These are phyloP conservation scores for Philypnodon macrostomus DNA, from an alignment of 2,797 vertebrate species.

Conservation along the genomic window DNA sequence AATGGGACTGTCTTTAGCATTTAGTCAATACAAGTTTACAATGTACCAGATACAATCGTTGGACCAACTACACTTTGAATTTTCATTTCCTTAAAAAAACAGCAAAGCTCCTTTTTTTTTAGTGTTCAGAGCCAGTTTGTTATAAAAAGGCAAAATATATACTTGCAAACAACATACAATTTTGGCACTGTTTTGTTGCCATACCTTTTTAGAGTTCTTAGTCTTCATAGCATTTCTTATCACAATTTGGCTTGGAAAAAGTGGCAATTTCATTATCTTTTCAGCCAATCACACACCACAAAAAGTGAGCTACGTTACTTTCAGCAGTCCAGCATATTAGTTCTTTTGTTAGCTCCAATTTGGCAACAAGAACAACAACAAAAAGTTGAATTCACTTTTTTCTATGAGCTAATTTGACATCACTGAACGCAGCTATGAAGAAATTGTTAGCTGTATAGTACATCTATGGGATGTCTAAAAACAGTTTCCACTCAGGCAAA, in stretches of 20 bases:
- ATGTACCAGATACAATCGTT: not conserved
- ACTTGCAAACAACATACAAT: not conserved
- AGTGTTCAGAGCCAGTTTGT: not conserved
- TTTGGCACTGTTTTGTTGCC: not conserved
- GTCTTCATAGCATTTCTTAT: not conserved
- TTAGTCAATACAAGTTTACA: conserved; percentile 3
- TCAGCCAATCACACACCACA: too few relatives aligned
- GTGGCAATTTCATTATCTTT: not conserved
- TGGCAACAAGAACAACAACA: too few relatives aligned
- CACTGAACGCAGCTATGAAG: not conserved
- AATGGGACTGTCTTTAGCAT: not conserved
- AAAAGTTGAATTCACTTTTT: too few relatives aligned
- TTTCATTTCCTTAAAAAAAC: not conserved
- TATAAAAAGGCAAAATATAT: not conserved
- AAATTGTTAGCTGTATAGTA: too few relatives aligned
- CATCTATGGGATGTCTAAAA: not conserved
- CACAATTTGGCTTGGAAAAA: not conserved
- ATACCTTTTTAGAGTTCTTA: not conserved
- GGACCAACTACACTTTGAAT: conserved; percentile 4
- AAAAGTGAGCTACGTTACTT: too few relatives aligned
- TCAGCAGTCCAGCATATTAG: not conserved
- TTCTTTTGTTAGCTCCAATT: too few relatives aligned
- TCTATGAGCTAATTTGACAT: not conserved
- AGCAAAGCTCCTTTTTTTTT: not conserved
- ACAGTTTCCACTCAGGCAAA: conserved; percentile 11